Evolutionary conservation across 2,797 vertebrate species (phyloP).

Genomic region (Callimico goeldii): DNA sequence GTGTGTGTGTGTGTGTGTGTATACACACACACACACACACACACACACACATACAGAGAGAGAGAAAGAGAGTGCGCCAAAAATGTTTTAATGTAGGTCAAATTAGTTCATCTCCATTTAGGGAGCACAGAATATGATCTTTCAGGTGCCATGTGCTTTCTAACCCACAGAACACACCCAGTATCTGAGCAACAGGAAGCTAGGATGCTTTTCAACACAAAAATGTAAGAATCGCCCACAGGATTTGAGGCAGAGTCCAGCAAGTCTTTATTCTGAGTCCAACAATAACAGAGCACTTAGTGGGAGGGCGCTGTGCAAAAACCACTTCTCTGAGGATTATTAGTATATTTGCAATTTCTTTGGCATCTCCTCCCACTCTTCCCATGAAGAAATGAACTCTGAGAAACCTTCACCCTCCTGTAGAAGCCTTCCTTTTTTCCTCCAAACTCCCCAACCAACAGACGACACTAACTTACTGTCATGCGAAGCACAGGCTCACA

Average conservation of each 20-base stretch:
- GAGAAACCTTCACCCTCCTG: neutral
- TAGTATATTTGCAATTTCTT: neutral
- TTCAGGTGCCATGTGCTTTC: neutral
- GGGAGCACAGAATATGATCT: neutral
- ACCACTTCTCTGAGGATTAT: neutral
- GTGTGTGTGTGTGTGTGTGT: too few species aligned
- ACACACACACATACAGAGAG: fast-evolving
- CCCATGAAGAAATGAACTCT: neutral
- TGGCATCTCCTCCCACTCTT: neutral
- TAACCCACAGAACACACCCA: neutral
- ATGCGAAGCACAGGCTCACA: neutral
- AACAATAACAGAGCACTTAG: constrained; percentile 9
- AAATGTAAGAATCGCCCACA: neutral
- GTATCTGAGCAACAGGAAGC: neutral
- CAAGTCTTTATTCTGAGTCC: constrained; percentile 14
- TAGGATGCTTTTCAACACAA: neutral
- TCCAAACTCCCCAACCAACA: neutral
- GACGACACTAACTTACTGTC: neutral
- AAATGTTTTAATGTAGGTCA: neutral
- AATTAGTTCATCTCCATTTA: neutral
- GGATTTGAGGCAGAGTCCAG: neutral
- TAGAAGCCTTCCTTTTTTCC: neutral
- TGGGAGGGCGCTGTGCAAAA: neutral
- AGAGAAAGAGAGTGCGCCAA: fast-evolving
- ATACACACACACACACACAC: too few species aligned